Evolutionary conservation across 2,797 vertebrate species (phyloP).

Genomic region (Garrulus glandarius): DNA sequence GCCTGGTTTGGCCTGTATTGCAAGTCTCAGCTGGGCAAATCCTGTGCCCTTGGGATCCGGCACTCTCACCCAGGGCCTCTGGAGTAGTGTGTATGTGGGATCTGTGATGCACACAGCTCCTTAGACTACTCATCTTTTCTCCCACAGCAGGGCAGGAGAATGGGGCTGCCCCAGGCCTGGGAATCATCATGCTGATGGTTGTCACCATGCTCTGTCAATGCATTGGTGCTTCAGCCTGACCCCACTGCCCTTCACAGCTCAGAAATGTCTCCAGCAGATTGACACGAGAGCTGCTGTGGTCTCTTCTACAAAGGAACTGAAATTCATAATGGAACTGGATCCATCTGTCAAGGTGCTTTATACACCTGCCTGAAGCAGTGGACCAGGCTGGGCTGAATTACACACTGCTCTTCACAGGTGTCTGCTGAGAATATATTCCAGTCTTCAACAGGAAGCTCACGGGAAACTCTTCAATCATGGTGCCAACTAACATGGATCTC

Average conservation of each 20-base stretch:
- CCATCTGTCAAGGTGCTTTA: neutral
- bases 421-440: neutral
- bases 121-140: rapidly evolving
- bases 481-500: neutral
- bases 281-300: neutral
- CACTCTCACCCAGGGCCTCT: neutral
- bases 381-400: neutral
- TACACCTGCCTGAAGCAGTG: neutral
- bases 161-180: neutral
- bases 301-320: neutral
- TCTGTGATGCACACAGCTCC: neutral
- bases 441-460: neutral
- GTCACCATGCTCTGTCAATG: neutral
- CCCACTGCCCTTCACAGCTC: neutral
- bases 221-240: neutral
- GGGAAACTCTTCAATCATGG: neutral
- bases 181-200: neutral
- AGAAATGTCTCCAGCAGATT: neutral
- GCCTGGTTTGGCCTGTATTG: neutral
- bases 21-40: neutral
- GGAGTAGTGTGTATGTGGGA: neutral
- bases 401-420: neutral
- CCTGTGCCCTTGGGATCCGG: neutral
- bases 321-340: neutral
- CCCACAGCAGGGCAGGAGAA: neutral